phyloP scores from a whole-genome alignment of 2,888 invertebrate genomes.

The Smittia aterrima region DNA sequence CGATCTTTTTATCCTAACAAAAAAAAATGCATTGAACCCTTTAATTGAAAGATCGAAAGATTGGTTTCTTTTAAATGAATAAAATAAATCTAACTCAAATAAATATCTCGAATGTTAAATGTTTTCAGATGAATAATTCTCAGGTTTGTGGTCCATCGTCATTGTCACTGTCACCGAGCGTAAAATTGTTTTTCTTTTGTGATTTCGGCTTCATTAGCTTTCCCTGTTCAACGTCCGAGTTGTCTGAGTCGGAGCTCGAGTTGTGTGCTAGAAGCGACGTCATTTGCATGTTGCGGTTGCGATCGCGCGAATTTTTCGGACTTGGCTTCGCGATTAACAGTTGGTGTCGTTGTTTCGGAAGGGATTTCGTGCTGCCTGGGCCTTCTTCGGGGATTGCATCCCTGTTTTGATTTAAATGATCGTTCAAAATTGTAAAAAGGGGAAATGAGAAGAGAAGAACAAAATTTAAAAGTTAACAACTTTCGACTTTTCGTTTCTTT shows the following conservation, averaged over 20 bases:
- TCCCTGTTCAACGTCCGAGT: not conserved
- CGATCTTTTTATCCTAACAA: too few relatives aligned
- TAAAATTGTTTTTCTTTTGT: not conserved
- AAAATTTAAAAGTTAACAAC: not conserved
- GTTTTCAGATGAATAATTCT: not conserved
- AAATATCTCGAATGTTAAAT: too few relatives aligned
- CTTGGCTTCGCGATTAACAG: not conserved
- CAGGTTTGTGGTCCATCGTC: not conserved
- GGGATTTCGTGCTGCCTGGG: not conserved
- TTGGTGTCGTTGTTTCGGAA: not conserved
- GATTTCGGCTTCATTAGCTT: not conserved
- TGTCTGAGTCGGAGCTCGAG: conserved; percentile 5
- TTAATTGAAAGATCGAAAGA: too few relatives aligned
- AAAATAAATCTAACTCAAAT: too few relatives aligned
- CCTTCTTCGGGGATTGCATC: conserved; percentile 16
- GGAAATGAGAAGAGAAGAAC: not conserved
- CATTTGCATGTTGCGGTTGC: not conserved
- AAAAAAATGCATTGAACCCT: too few relatives aligned
- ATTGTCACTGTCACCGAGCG: conserved; percentile 1
- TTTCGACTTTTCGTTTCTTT: not conserved
- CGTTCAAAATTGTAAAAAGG: not conserved
- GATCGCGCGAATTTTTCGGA: not conserved
- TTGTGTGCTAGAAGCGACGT: conserved; percentile 12
- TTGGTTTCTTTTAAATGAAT: too few relatives aligned
- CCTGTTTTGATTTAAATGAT: not conserved